Evolutionary conservation across 2,113 vertebrate species (phyloP).

Genomic region (Dascyllus trimaculatus): DNA sequence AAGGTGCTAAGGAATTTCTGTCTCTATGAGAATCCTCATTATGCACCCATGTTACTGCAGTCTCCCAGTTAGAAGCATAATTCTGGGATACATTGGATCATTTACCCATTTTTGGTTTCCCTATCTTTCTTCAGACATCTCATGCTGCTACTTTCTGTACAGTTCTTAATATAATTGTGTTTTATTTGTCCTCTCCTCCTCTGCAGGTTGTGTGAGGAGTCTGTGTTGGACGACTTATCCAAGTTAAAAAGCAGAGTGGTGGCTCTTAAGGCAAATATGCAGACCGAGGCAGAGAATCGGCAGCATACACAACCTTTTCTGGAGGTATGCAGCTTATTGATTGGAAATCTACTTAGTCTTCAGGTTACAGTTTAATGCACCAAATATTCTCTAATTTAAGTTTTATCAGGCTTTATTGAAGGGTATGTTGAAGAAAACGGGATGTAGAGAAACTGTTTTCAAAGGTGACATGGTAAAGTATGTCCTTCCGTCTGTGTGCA

Average conservation of each 20-base stretch:
- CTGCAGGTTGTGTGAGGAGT: slow-evolving; percentile 84
- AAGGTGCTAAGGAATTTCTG: slow-evolving; percentile 1
- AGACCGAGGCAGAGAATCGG: slow-evolving; percentile 78
- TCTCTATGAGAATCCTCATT: background rate
- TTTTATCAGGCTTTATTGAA: background rate
- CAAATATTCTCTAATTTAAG: background rate
- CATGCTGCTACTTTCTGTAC: slow-evolving; percentile 2
- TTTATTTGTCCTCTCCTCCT: slow-evolving; percentile 13
- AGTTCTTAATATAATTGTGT: background rate
- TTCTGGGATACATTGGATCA: background rate
- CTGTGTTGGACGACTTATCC: slow-evolving; percentile 83
- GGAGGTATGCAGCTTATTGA: slow-evolving; percentile 73
- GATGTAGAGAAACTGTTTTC: background rate
- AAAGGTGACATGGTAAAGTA: background rate
- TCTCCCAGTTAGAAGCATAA: background rate
- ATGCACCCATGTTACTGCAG: background rate
- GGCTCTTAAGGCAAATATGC: slow-evolving; percentile 70
- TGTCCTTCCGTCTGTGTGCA: slow-evolving; percentile 39
- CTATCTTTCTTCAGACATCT: background rate
- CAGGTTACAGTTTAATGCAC: background rate
- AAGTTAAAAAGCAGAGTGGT: slow-evolving; percentile 81
- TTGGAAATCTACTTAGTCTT: background rate
- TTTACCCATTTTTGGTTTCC: background rate
- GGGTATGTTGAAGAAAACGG: background rate
- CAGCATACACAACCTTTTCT: slow-evolving; percentile 80